phyloP scores from a whole-genome alignment of 2,888 invertebrate species.

The Eueremaeus valkanovi region DNA sequence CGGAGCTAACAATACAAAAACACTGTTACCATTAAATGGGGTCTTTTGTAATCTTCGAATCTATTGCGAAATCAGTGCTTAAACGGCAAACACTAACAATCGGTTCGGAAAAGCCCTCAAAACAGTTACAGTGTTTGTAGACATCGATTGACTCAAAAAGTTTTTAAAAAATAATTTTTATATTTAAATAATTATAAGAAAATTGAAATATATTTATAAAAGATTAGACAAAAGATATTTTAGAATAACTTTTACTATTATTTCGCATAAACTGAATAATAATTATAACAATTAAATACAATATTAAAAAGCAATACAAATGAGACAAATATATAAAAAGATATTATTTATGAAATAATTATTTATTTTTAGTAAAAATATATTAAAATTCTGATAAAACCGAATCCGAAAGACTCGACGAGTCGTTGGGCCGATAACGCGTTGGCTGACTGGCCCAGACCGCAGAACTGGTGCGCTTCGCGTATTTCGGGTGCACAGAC shows the following conservation, averaged over 20 bases:
- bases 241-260: too few species aligned
- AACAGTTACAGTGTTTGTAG: background rate
- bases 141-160: background rate
- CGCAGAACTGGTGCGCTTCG: conserved; percentile 36
- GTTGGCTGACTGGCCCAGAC: background rate
- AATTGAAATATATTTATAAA: background rate
- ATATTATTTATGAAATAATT: background rate
- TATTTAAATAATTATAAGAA: background rate
- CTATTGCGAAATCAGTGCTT: too few species aligned
- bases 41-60: too few species aligned
- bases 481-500: conserved; percentile 2
- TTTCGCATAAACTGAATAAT: too few species aligned
- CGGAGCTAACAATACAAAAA: background rate
- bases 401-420: background rate
- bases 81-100: too few species aligned
- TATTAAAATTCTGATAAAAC: background rate
- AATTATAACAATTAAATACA: too few species aligned
- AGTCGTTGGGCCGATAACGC: background rate
- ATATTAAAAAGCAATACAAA: background rate
- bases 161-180: too few species aligned
- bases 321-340: background rate
- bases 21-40: background rate
- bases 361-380: background rate
- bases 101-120: background rate
- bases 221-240: too few species aligned